Evolutionary conservation across 2,888 invertebrate genomes (phyloP), one percentile per base, ranked within the genome.

Genomic region (Monochamus alternatus): DNA sequence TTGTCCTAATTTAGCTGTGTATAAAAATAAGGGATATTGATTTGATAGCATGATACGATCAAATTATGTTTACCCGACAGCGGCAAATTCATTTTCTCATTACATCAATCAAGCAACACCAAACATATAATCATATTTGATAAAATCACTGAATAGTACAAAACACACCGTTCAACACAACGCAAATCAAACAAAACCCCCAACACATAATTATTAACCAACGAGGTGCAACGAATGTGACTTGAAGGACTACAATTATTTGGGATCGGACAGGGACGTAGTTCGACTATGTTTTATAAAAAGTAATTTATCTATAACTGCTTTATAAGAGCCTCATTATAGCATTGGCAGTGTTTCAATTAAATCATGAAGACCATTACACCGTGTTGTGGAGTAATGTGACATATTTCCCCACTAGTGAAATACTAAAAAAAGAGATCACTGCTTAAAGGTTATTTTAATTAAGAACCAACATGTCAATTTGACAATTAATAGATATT

Each of bases 71-170:
- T 51, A 73, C 64, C 22, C 44, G 52, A 64, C 75, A 75, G 66
- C 65, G 60, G 7, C 67, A 66, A 75, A 71, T 71, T 75, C 66
- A 75, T 75, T 68, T 75, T 75, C 75, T 64, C 72, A 68, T 75
- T 75, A 75, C 60, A 75, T 75, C 73, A 75, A 75, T 75, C 75
- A 75, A 62, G 68, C 52, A 30, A 2, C 14, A 12, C 69, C 68
- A 76, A 72, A 58, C 70, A 52, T 77, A 71, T 76, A 74, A 77
- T 77, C 69, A 77, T 75, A 47, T 66, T 62, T 60, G 77, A 77
- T 77, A 77, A 77, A 77, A 77, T 77, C 77, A 73, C 66, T 22
- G 66, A 74, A 74, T 74, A 77, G 65, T 69, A 75, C 76, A 78
- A 78, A 80, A 80, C 78, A 73, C 62, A 64, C 75, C 69, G 74